Conservation (phyloP, 2,113 vertebrate genomes). For the Sylvilagus bachmani region DNA sequence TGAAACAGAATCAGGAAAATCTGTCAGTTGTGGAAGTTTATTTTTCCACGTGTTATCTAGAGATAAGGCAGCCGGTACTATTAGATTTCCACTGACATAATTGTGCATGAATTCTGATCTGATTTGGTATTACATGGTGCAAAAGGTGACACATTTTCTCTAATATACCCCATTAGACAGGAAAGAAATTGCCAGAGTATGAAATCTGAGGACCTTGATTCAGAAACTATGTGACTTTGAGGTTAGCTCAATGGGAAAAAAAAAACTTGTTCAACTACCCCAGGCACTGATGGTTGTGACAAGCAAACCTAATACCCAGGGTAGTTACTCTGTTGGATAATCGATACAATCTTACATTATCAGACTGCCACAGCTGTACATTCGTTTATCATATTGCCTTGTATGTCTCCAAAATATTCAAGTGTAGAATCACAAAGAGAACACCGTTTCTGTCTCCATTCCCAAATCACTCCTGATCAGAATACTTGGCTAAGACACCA, state of each 20-base stretch:
- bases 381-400: constrained; percentile 83
- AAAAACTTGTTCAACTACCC: constrained; percentile 86
- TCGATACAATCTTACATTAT: constrained; percentile 89
- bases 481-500: constrained; percentile 61
- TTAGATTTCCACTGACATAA: constrained; percentile 91
- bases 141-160: constrained; percentile 89
- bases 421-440: constrained; percentile 79
- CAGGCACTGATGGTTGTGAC: constrained; percentile 85
- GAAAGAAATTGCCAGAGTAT: constrained; percentile 83
- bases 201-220: constrained; percentile 88
- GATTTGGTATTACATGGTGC: constrained; percentile 90
- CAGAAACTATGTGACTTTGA: constrained; percentile 84
- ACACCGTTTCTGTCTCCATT: constrained; percentile 57
- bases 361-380: constrained; percentile 87
- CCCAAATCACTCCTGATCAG: constrained; percentile 66
- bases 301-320: constrained; percentile 84
- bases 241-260: constrained; percentile 86
- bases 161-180: constrained; percentile 87
- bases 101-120: constrained; percentile 91
- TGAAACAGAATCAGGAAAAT: constrained; percentile 87
- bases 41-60: constrained; percentile 90
- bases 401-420: constrained; percentile 78
- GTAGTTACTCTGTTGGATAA: constrained; percentile 85
- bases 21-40: constrained; percentile 89
- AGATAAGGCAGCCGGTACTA: constrained; percentile 90